Percentiles rank a stretch among this genome's conserved stretches.
Evolutionary conservation across 2,113 vertebrate genomes (phyloP).

Genomic region (Apteryx owenii): DNA sequence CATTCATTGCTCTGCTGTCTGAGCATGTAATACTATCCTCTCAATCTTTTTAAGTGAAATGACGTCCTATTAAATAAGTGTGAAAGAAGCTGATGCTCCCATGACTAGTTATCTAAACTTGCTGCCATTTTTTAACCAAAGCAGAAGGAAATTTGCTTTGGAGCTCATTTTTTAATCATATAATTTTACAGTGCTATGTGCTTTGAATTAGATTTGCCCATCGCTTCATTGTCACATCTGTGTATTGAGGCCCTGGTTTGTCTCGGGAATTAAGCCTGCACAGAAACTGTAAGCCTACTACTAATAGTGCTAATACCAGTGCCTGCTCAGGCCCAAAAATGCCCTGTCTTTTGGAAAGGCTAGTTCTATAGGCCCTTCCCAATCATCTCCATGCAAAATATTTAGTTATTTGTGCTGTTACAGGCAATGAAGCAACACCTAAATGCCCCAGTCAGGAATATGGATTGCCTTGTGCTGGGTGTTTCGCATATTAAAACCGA

Average conservation of each 20-base stretch:
- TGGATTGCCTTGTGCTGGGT: background rate
- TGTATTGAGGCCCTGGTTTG: background rate
- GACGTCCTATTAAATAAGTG: background rate
- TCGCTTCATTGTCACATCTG: background rate
- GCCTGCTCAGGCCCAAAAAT: background rate
- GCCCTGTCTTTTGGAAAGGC: background rate
- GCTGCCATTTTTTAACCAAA: background rate
- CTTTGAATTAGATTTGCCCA: background rate
- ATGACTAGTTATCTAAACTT: background rate
- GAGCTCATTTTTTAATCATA: background rate
- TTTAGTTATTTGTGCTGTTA: background rate
- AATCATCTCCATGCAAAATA: background rate
- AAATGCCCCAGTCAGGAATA: accelerated
- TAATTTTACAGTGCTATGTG: background rate
- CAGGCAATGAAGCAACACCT: background rate
- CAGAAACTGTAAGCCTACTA: background rate
- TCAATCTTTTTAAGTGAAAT: conserved; percentile 18
- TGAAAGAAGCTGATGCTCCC: conserved; percentile 19
- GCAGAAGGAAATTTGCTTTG: conserved; percentile 9
- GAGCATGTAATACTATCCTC: background rate
- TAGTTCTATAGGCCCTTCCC: background rate
- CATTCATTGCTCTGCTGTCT: conserved; percentile 3
- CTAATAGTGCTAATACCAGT: background rate
- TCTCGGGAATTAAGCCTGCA: background rate
- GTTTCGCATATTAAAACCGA: background rate